Conservation (phyloP, 2,113 vertebrate genomes). For the Phocoena phocoena region DNA sequence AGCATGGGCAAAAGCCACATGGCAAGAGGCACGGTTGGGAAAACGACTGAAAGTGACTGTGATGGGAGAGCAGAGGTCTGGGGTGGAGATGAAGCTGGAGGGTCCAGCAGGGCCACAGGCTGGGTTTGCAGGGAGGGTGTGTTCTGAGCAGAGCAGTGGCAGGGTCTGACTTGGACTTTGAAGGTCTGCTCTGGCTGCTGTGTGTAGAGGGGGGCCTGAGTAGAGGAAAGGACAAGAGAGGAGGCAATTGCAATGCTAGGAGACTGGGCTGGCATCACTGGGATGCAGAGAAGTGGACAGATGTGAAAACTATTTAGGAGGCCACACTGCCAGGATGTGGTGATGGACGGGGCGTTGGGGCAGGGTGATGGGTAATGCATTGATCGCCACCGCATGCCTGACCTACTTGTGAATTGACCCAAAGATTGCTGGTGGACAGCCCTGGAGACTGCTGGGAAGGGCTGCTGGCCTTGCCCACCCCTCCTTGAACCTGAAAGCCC, state of each 20-base stretch:
- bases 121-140: not conserved
- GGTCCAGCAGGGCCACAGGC: fast-evolving
- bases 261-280: fast-evolving
- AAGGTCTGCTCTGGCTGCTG: not conserved
- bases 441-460: not conserved
- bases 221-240: not conserved
- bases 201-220: not conserved
- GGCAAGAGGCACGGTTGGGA: not conserved
- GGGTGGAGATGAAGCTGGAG: not conserved
- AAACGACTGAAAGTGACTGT: fast-evolving
- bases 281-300: not conserved
- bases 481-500: not conserved
- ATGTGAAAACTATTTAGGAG: not conserved
- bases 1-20: not conserved
- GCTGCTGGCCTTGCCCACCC: not conserved
- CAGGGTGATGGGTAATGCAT: not conserved
- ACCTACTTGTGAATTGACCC: not conserved
- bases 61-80: not conserved
- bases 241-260: fast-evolving
- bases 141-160: not conserved
- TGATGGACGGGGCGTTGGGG: fast-evolving
- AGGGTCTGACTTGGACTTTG: not conserved
- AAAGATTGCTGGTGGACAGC: not conserved
- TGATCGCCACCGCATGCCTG: not conserved
- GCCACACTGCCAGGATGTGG: not conserved